Conservation (phyloP, 2,113 vertebrate genomes). For the Aleadryas rufinucha region DNA sequence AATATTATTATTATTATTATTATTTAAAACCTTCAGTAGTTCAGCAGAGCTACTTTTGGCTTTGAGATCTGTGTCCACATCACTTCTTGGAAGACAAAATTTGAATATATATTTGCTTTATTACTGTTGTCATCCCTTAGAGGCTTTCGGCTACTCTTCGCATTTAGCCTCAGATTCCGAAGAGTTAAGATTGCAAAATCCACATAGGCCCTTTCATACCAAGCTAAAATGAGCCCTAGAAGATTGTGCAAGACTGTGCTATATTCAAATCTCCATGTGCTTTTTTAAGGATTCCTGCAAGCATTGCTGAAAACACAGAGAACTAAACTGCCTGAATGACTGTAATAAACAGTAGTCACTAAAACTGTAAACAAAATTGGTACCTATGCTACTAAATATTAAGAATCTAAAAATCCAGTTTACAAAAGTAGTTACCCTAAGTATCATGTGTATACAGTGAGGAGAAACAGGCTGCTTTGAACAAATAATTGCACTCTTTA, state of each 20-base stretch:
- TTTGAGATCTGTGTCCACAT: not conserved
- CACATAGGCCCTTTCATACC: not conserved
- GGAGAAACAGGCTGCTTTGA: not conserved
- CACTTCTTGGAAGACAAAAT: not conserved
- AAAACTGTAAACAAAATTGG: not conserved
- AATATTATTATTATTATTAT: too few species aligned
- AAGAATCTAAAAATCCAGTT: not conserved
- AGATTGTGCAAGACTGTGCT: not conserved
- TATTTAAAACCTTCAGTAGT: not conserved
- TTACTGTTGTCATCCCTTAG: not conserved
- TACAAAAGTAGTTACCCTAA: not conserved
- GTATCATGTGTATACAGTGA: not conserved
- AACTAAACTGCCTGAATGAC: not conserved
- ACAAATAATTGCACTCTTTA: not conserved
- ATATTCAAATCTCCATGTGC: not conserved
- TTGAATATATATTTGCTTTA: not conserved
- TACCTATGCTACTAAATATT: not conserved
- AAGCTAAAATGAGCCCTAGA: not conserved
- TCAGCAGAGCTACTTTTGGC: not conserved
- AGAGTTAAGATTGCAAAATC: conserved; percentile 1
- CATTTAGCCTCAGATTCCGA: not conserved
- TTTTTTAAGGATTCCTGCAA: conserved; percentile 29
- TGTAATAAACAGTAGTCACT: not conserved
- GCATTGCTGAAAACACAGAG: not conserved
- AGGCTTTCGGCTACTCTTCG: not conserved